Evolutionary conservation across 2,113 vertebrate genomes (phyloP).

Genomic region (Protobothrops mucrosquamatus): DNA sequence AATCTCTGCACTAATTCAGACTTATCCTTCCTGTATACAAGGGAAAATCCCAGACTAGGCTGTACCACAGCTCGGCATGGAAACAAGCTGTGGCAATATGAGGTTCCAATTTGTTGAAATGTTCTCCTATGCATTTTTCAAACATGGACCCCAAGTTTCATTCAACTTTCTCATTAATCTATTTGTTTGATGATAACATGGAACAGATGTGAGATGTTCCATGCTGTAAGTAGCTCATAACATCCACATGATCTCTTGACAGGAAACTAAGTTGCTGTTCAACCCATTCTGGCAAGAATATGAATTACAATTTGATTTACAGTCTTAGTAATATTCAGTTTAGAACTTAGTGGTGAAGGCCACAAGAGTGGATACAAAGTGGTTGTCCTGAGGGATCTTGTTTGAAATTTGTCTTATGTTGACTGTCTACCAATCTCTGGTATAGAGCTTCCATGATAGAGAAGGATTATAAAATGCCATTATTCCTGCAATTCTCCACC

Average conservation of each 20-base stretch:
- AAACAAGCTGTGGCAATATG: neutral
- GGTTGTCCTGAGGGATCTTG: neutral
- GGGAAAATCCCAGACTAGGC: neutral
- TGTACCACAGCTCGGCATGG: neutral
- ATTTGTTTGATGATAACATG: neutral
- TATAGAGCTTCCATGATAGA: neutral
- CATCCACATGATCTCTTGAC: neutral
- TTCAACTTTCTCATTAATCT: neutral
- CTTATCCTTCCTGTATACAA: neutral
- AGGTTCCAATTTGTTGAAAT: neutral
- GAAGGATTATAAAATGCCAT: neutral
- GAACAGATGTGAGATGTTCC: neutral
- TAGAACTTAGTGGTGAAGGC: neutral
- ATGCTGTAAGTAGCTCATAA: neutral
- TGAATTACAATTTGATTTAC: neutral
- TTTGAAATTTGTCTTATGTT: neutral
- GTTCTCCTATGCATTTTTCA: neutral
- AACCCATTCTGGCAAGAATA: neutral
- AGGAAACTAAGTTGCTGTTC: neutral
- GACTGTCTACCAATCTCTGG: neutral
- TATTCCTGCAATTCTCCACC: neutral
- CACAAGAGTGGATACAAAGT: neutral
- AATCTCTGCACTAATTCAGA: neutral
- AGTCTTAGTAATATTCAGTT: neutral
- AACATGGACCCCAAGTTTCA: neutral